Evolutionary conservation across 2,888 invertebrate genomes (phyloP), one percentile per base, ranked within the genome.

Genomic region (Nasonia oneida): DNA sequence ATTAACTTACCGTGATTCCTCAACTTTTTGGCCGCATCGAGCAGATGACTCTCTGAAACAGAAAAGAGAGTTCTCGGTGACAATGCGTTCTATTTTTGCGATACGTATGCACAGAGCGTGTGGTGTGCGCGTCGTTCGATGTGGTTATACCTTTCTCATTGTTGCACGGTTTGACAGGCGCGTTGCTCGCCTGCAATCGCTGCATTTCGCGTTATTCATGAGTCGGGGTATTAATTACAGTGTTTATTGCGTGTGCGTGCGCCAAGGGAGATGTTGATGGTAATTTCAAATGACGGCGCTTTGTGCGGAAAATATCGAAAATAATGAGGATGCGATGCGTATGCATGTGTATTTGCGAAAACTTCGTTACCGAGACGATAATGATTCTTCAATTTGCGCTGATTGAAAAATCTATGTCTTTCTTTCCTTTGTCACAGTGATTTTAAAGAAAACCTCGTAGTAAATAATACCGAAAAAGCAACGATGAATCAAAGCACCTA

Each of bases 21-120:
- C 29, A 50, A n/a, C 77, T 8, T 33, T 23, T 78, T 23, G 15
- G 61, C 80, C 0, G 39, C 42, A 12, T 85, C 50, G 74, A 85
- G 82, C 6, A 18, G 0, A 0, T 86, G 14, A 33, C 89, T 88
- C 12, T 78, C 91, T 90, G 89, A 81, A 90, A 91, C 89, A 88
- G 29, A 88, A 87, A 86, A 37, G 81, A 86, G 33, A 10, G 64
- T 67, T 74, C 39, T 57, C 5, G 53, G 47, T 67, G 6, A 53
- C n/a, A 73, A 73, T 71, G 37, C 14, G 6, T 23, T 42, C 14
- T 67, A 23, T 23, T 33, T 57, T 23, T 37, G 50, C 23, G 23
- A 57, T n/a, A 50, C 23, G 5, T 15, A 2, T 29, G 12, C 4
- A 10, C 4, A 29, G n/a, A 5, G 64, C 29, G 1, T n/a, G 42